These are phyloP conservation scores for Hesperophylax magnus DNA, from an alignment of 1,140 invertebrate species.

Conservation along the genomic window DNA sequence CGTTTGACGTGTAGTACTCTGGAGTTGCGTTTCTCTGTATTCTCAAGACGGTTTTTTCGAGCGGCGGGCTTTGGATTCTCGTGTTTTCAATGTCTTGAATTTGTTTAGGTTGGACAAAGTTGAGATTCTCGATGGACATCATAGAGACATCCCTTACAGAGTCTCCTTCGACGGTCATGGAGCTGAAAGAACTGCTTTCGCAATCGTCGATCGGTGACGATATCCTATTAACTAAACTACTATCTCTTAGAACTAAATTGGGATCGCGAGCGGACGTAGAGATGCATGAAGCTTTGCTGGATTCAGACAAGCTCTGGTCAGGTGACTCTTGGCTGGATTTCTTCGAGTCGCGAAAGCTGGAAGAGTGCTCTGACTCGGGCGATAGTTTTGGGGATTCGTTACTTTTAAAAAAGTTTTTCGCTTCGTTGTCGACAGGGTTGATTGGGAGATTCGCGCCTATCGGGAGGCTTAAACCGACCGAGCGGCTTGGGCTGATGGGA, in stretches of 20 bases:
- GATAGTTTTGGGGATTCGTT: slow-evolving; percentile 37
- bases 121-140: slow-evolving; percentile 37
- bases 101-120: slow-evolving; percentile 1
- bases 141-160: slow-evolving; percentile 14
- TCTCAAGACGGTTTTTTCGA: slow-evolving; percentile 14
- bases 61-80: slow-evolving; percentile 15
- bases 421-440: slow-evolving; percentile 9
- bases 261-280: slow-evolving; percentile 17
- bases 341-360: neutral
- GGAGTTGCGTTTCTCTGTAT: slow-evolving; percentile 27
- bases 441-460: neutral
- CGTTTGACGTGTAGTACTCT: slow-evolving; percentile 28
- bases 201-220: slow-evolving; percentile 23
- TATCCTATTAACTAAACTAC: slow-evolving; percentile 37
- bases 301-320: slow-evolving; percentile 30
- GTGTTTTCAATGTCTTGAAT: slow-evolving; percentile 16
- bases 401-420: slow-evolving; percentile 5
- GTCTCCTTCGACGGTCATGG: slow-evolving; percentile 42
- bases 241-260: slow-evolving; percentile 35
- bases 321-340: slow-evolving; percentile 30
- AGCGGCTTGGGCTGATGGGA: too few relatives aligned
- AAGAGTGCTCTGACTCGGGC: slow-evolving; percentile 20
- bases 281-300: slow-evolving; percentile 29
- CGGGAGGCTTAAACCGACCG: too few relatives aligned
- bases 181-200: slow-evolving; percentile 47